Evolutionary conservation across 2,888 invertebrate genomes (phyloP), one percentile per base, ranked within the genome.

Genomic region (Stomorhina lunata): DNA sequence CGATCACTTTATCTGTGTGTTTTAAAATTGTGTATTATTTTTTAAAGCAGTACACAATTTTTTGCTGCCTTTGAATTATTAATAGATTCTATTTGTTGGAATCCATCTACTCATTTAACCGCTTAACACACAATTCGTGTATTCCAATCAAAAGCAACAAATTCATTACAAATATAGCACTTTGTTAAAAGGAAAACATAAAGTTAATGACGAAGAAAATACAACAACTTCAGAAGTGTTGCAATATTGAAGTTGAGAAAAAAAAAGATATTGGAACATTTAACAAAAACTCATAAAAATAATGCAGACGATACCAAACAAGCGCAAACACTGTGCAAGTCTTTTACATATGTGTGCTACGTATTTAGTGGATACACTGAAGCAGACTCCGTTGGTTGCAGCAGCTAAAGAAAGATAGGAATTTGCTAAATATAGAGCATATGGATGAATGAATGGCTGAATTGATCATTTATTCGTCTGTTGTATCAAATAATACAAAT

Each of bases 361-460:
- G 66, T 40, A 73, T 81, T n/a, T n/a, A n/a, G 34, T 40, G 66
- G 57, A 27, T 65, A n/a, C 59, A 59, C 45, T 66, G 22, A 32
- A 34, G 37, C 48, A 48, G n/a, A 57, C 25, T 4, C 40, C 45
- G 15, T 15, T 32, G 9, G 45, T 45, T 34, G 32, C 15, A 53
- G 4, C 20, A 9, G 4, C 15, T n/a, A 68, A 43, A 1, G 20
- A 17, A 45, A 45, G n/a, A 45, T 20, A 45, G 4, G 10, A 48
- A 29, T 43, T 2, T 29, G 72, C 50, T 66, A 81, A 66, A 66
- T 77, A 66, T 65, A 59, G 61, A 80, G 59, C 79, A 73, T 12
- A 72, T 72, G 73, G 57, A 34, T 61, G 53, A 25, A 59, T 73
- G 34, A 45, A 76, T 57, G 27, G 69, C 37, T 61, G 37, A 29